Conservation (phyloP, 2,797 vertebrate species). For the Rhinatrema bivittatum region DNA sequence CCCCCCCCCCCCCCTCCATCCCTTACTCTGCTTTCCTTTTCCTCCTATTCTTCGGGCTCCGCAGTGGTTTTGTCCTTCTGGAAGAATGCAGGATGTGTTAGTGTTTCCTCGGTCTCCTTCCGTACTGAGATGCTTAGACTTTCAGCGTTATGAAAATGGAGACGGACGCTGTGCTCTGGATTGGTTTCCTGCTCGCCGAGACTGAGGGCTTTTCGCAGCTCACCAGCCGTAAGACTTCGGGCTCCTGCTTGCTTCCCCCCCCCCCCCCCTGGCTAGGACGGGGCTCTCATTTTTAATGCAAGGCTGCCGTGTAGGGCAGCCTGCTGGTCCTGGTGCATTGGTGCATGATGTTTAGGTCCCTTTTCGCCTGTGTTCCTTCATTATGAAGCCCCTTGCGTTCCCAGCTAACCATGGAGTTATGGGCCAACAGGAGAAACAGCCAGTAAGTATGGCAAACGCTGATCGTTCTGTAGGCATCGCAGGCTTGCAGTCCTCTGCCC, state of each 20-base stretch:
- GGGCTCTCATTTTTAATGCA: slow-evolving; percentile 41
- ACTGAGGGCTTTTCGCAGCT: slow-evolving; percentile 48
- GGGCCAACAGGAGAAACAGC: slow-evolving; percentile 91
- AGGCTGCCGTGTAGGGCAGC: slow-evolving; percentile 57
- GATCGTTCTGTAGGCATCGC: slow-evolving; percentile 38
- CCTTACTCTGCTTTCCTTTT: slow-evolving; percentile 22
- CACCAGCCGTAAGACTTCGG: slow-evolving; percentile 63
- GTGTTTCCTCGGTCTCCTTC: slow-evolving; percentile 43
- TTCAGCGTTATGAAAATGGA: slow-evolving; percentile 56
- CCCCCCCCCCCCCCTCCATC: slow-evolving; percentile 24
- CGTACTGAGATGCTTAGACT: slow-evolving; percentile 50
- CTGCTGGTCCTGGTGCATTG: slow-evolving; percentile 54
- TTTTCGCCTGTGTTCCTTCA: slow-evolving; percentile 73
- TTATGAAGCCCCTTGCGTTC: slow-evolving; percentile 96
- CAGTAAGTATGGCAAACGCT: slow-evolving; percentile 78
- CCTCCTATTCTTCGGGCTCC: slow-evolving; percentile 36
- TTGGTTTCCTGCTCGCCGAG: slow-evolving; percentile 56
- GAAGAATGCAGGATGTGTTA: slow-evolving; percentile 49
- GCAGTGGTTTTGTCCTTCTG: slow-evolving; percentile 52
- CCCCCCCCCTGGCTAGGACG: slow-evolving; percentile 19
- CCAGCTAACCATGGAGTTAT: slow-evolving; percentile 93
- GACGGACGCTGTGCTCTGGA: slow-evolving; percentile 47
- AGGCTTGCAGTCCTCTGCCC: no score
- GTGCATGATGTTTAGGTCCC: slow-evolving; percentile 84
- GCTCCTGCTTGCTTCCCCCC: slow-evolving; percentile 52